These are phyloP conservation scores for Podarcis cretensis DNA, from an alignment of 2,113 vertebrate genomes.

Conservation along the genomic window DNA sequence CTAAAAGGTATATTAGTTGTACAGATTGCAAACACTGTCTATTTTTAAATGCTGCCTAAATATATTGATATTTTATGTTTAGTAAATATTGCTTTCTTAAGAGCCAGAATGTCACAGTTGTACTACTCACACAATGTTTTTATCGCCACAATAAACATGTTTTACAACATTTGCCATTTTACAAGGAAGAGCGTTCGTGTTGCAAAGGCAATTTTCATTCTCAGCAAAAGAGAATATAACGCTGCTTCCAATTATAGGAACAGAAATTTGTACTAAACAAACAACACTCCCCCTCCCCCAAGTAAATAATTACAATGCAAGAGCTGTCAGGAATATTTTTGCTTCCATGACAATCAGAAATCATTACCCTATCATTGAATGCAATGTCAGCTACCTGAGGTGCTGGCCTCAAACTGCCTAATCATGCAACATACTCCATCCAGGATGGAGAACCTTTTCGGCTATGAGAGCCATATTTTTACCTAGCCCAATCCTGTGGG, in stretches of 20 bases:
- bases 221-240: slow-evolving; percentile 5
- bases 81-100: background rate
- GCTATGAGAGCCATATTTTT: too few relatives aligned
- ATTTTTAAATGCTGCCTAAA: slow-evolving; percentile 2
- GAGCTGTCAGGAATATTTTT: background rate
- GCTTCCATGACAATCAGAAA: background rate
- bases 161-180: slow-evolving; percentile 16
- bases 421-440: too few relatives aligned
- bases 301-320: background rate
- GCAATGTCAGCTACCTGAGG: background rate
- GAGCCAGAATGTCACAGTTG: background rate
- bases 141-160: background rate
- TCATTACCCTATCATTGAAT: background rate
- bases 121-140: background rate
- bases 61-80: background rate
- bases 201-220: slow-evolving; percentile 29
- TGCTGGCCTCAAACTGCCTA: too few relatives aligned
- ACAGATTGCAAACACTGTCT: slow-evolving; percentile 26
- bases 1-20: slow-evolving; percentile 11
- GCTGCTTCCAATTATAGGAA: slow-evolving; percentile 4
- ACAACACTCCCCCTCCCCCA: too few relatives aligned
- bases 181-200: slow-evolving; percentile 35
- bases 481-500: too few relatives aligned
- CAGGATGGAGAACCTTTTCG: too few relatives aligned
- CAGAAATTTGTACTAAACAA: background rate